Percentiles rank a stretch among this genome's conserved stretches.
These are phyloP conservation scores for Rhea americana DNA, from an alignment of 2,113 vertebrate species.

Conservation along the genomic window DNA sequence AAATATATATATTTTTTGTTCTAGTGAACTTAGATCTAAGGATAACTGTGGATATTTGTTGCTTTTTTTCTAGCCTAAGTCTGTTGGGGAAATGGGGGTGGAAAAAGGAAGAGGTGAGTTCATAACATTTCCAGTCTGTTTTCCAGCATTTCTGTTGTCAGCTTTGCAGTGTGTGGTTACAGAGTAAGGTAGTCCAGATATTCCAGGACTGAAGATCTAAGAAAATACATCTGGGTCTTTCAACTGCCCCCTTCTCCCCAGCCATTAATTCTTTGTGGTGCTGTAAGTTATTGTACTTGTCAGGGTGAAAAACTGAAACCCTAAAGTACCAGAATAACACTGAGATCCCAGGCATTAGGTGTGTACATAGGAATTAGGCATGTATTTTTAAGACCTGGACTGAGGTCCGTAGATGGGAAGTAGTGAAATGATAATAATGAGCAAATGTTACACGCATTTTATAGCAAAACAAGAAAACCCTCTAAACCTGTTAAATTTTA, in stretches of 20 bases:
- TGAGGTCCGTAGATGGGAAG: neutral
- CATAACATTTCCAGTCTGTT: conserved; percentile 68
- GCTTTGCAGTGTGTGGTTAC: conserved; percentile 39
- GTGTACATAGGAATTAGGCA: neutral
- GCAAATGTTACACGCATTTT: neutral
- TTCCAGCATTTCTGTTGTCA: conserved; percentile 64
- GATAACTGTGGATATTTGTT: conserved; percentile 38
- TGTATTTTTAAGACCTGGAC: neutral
- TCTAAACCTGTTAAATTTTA: neutral
- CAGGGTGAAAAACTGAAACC: neutral
- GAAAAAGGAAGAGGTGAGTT: conserved; percentile 72
- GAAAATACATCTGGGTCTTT: neutral
- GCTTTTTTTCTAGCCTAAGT: conserved; percentile 52
- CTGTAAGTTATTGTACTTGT: neutral
- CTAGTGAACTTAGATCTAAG: conserved; percentile 10
- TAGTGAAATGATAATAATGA: neutral
- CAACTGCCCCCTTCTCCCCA: neutral
- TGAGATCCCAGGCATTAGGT: neutral
- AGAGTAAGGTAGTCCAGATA: conserved; percentile 58
- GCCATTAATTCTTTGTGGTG: neutral
- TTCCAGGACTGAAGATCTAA: conserved; percentile 25
- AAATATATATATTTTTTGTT: neutral
- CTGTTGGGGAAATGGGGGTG: conserved; percentile 64
- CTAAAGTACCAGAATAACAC: neutral
- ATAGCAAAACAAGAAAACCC: neutral